Percentiles rank a stretch among this genome's conserved stretches.
Conservation (phyloP, 1,140 invertebrate genomes). For the Prorops nasuta region DNA sequence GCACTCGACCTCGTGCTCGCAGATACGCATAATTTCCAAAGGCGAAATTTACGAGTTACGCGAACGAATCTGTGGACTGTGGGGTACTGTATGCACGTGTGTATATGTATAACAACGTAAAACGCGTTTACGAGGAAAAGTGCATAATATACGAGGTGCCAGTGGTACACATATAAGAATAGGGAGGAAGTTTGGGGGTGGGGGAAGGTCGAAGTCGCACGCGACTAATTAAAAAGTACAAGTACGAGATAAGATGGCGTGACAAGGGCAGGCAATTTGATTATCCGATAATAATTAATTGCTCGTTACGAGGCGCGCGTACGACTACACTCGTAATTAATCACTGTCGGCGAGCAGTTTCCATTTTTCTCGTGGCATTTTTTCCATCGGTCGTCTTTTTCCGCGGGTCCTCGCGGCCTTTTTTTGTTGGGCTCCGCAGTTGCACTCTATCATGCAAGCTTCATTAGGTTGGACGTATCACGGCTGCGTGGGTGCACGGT, state of each 20-base stretch:
- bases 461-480: constrained; percentile 40
- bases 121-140: too few species aligned
- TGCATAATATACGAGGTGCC: too few species aligned
- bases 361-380: constrained; percentile 26
- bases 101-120: too few species aligned
- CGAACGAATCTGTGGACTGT: too few species aligned
- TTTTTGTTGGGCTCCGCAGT: constrained; percentile 19
- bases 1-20: too few species aligned
- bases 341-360: constrained; percentile 31
- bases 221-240: constrained; percentile 33
- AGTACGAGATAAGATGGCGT: constrained; percentile 1
- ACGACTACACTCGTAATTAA: constrained; percentile 32
- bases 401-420: background rate
- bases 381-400: constrained; percentile 4
- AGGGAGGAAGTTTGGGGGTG: too few species aligned
- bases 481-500: constrained; percentile 25
- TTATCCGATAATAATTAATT: constrained; percentile 44
- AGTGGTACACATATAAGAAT: too few species aligned
- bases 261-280: constrained; percentile 24
- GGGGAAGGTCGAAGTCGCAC: too few species aligned
- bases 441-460: constrained; percentile 39
- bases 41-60: too few species aligned
- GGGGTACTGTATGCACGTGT: too few species aligned
- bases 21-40: too few species aligned
- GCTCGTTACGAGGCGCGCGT: constrained; percentile 30